Base-by-base conservation (phyloP, 2,888 invertebrate species). In the Apocheima hispidaria region DNA sequence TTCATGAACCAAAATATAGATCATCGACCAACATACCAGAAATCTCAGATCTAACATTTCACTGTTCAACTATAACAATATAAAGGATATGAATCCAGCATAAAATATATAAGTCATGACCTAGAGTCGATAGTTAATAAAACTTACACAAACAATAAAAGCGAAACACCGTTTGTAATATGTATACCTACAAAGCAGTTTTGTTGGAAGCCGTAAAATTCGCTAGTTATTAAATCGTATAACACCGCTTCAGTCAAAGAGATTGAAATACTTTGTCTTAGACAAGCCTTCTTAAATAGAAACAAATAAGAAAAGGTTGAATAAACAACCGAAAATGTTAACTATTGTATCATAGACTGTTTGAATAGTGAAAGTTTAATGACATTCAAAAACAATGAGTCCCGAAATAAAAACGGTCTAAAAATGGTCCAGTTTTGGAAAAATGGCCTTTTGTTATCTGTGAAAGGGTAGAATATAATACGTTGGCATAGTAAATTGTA, bases 261-360 rank as follows among this genome's bases (percentile, higher is more conserved):
- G 23, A 63, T 67, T 63, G 50, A 60, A 60, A 66, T 60, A 66
- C 60, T 68, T 74, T 70, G 60, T 69, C 53, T 66, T 62, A 55
- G 33, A 65, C 60, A 68, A 68, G 60, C 38, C 33, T 20, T 30
- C 21, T 12, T 23, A 56, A 40, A 60, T 36, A 51, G 46, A 60
- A 33, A 57, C 51, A 33, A 38, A n/a, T n/a, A n/a, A 43, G n/a
- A 38, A 54, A 38, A 43, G 51, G 28, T 30, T n/a, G 38, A 6
- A 26, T 16, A 35, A 28, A 53, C 3, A 40, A 41, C 21, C 16
- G 21, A 12, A 53, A 36, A 44, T n/a, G 14, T 54, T 10, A 38
- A 43, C 43, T 16, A 30, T 46, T 46, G 33, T 53, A 38, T 30
- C 20, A 55, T 48, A 18, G n/a, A 12, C 12, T 7, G 26, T 46